phyloP scores from a whole-genome alignment of 2,888 invertebrate genomes.

The Encarsia formosa region DNA sequence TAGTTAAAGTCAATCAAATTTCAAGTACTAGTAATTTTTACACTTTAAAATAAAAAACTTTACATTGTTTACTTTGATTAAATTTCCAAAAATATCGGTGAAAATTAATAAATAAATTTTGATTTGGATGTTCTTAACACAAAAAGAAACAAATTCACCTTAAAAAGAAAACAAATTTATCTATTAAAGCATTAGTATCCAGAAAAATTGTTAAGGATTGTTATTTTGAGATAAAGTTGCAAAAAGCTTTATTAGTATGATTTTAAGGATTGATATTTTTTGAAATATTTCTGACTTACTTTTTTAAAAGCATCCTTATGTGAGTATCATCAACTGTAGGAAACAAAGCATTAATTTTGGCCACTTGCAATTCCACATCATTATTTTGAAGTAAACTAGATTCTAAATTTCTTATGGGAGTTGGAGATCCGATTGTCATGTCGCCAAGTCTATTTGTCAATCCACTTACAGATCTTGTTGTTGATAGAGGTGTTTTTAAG shows the following conservation, averaged over 20 bases:
- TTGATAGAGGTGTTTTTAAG: constrained; percentile 46
- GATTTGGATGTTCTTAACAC: too few species aligned
- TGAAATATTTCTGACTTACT: constrained; percentile 63
- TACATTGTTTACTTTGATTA: constrained; percentile 7
- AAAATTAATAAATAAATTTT: too few species aligned
- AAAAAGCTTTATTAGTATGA: constrained; percentile 13
- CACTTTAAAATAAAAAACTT: too few species aligned
- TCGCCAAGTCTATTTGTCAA: constrained; percentile 48
- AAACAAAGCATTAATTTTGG: constrained; percentile 82
- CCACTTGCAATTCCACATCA: constrained; percentile 70
- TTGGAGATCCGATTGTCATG: constrained; percentile 46
- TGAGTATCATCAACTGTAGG: constrained; percentile 87
- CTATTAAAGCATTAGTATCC: constrained; percentile 23
- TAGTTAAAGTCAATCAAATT: background rate
- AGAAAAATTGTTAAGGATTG: constrained; percentile 16
- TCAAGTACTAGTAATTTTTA: background rate
- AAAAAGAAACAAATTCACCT: too few species aligned
- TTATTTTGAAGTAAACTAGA: constrained; percentile 61
- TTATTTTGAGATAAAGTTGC: constrained; percentile 13
- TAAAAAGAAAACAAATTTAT: background rate
- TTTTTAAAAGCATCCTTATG: constrained; percentile 79
- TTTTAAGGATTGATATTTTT: background rate
- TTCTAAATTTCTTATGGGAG: constrained; percentile 52
- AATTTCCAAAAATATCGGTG: too few species aligned
- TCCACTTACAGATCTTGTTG: constrained; percentile 43